Conservation (phyloP, 2,797 vertebrate species). For the Macropodus opercularis region DNA sequence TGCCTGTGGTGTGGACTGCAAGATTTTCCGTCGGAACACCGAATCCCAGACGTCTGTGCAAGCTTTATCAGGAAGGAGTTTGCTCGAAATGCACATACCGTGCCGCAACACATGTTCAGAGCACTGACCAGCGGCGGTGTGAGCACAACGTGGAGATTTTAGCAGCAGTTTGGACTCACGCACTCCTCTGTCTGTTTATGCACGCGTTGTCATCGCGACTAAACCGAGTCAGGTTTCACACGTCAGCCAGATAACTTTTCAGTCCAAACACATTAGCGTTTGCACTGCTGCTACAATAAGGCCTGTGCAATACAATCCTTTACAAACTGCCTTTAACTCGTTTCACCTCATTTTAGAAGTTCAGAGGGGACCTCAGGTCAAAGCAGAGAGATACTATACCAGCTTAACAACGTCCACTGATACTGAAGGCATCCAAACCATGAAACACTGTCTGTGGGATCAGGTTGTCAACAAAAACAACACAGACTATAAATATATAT, state of each 20-base stretch:
- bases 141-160: slow-evolving; percentile 19
- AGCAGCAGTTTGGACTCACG: slow-evolving; percentile 4
- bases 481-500: too few species aligned
- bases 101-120: slow-evolving; percentile 20
- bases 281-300: slow-evolving; percentile 11
- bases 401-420: too few species aligned
- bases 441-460: too few species aligned
- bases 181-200: slow-evolving; percentile 1
- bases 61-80: slow-evolving; percentile 70
- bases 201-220: slow-evolving; percentile 19
- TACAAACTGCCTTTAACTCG: slow-evolving; percentile 24
- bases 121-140: slow-evolving; percentile 7
- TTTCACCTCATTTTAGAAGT: slow-evolving; percentile 46
- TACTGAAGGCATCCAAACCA: too few species aligned
- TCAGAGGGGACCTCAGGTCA: slow-evolving; percentile 25
- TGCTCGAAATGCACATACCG: slow-evolving; percentile 32
- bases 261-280: slow-evolving; percentile 60
- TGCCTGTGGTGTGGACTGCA: slow-evolving; percentile 50
- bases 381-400: slow-evolving; percentile 38
- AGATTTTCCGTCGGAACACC: slow-evolving; percentile 64
- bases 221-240: slow-evolving; percentile 48
- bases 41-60: slow-evolving; percentile 70
- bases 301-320: slow-evolving; percentile 30
- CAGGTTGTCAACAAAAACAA: too few species aligned
- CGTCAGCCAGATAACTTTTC: slow-evolving; percentile 51